A percentile compares a stretch with the other conserved stretches of the same genome.
Evolutionary conservation across 2,113 vertebrate species (phyloP).

Genomic region (Heterocephalus glaber): DNA sequence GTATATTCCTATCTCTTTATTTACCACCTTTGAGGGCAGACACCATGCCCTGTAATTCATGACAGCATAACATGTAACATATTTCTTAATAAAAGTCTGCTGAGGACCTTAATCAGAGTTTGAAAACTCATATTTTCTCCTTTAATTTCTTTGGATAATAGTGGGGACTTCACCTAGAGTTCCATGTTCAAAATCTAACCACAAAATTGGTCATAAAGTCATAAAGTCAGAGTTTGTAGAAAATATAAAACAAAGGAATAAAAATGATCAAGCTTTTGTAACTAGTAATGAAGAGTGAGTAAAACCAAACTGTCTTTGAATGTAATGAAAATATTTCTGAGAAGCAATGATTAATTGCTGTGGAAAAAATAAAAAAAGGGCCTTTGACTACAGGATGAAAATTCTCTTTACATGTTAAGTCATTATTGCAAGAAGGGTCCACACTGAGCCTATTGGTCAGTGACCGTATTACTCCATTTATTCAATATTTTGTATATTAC

Average conservation of each 20-base stretch:
- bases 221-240: neutral
- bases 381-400: neutral
- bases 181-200: neutral
- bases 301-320: neutral
- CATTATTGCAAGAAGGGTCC: neutral
- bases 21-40: neutral
- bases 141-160: neutral
- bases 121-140: neutral
- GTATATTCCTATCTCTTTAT: neutral
- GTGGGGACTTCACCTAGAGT: neutral
- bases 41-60: neutral
- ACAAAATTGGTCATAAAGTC: constrained; percentile 21
- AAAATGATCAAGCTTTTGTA: neutral
- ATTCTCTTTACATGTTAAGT: neutral
- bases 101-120: neutral
- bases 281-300: neutral
- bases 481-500: neutral
- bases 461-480: neutral
- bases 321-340: neutral
- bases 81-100: neutral
- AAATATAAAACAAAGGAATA: neutral
- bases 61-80: neutral
- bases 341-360: neutral
- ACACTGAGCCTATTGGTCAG: neutral
- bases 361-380: neutral